Conservation (phyloP, 2,888 invertebrate genomes). For the Bruchidius siliquastri region DNA sequence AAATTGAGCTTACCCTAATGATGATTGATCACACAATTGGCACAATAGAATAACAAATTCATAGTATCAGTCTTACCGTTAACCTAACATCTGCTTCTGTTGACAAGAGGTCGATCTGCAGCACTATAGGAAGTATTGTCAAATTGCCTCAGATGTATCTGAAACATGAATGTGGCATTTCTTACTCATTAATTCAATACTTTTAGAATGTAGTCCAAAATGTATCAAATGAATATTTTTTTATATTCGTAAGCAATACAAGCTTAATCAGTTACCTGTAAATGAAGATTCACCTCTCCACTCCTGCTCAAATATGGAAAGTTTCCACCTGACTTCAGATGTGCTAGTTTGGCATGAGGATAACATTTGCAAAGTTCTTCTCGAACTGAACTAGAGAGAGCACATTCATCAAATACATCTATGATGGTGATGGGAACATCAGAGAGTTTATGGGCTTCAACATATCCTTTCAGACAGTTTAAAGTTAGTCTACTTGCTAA, state of each 20-base stretch:
- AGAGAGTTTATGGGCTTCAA: conserved; percentile 68
- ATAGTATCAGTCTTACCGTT: not conserved
- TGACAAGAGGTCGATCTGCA: conserved; percentile 51
- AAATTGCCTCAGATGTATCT: conserved; percentile 72
- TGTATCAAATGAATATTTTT: no score
- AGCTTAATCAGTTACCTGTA: conserved; percentile 58
- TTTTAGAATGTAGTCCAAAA: no score
- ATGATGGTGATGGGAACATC: conserved; percentile 74
- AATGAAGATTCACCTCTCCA: conserved; percentile 84
- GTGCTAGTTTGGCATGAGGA: conserved; percentile 79
- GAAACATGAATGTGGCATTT: conserved; percentile 30
- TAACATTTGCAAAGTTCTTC: conserved; percentile 83
- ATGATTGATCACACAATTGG: not conserved
- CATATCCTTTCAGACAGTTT: conserved; percentile 76
- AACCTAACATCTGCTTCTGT: conserved; percentile 20
- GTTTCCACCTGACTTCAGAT: conserved; percentile 84
- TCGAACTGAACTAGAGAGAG: conserved; percentile 69
- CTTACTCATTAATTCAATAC: not conserved
- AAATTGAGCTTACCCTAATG: not conserved
- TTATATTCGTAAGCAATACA: no score
- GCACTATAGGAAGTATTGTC: conserved; percentile 59
- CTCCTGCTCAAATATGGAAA: conserved; percentile 85
- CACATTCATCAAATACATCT: conserved; percentile 87
- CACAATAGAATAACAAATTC: conserved; percentile 3
- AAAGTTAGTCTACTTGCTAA: conserved; percentile 81